Evolutionary conservation across 2,888 invertebrate genomes (phyloP), one percentile per base, ranked within the genome.

Genomic region (Spicauda simplicius): DNA sequence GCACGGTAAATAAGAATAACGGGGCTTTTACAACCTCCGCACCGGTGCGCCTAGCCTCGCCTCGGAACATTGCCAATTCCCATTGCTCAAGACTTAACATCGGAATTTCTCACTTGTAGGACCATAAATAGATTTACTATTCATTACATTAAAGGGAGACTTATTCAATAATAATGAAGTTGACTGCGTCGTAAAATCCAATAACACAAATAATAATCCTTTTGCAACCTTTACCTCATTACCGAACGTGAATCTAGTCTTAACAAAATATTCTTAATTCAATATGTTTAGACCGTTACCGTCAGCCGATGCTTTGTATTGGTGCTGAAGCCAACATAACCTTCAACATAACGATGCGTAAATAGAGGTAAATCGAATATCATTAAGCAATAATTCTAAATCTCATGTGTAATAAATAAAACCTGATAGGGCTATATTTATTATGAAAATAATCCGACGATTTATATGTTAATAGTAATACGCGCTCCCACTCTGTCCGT

Each of bases 1-100:
- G 86, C 91, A 85, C 90, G 85, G 91, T 88, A 90, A 91, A 92
- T 90, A 90, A 88, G 90, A 86, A 80, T 91, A 93, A 92, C 92
- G 92, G 92, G 82, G 77, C 79, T 86, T 93, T 91, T 91, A 92
- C 90, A 88, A 85, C 91, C 88, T 83, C 83, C 79, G 79, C 84
- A 82, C 82, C 75, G 77, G 83, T 82, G 83, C 82, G 80, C 61
- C 82, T 78, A 80, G 83, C 85, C 82, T 81, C 82, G 80, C 83
- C 86, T 89, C 88, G 88, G 88, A 89, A 86, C 90, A 81, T 90
- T 91, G 91, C 90, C 91, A 93, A 91, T 91, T 91, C 87, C 88
- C 86, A 90, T 88, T 87, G 85, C 90, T 87, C 86, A 87, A 87
- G 83, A 83, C 85, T 85, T 78, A 86, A 82, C 87, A 84, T 86